Evolutionary conservation across 2,797 vertebrate species (phyloP), one percentile per base, ranked within the genome.

Genomic region (Saxicola maurus): DNA sequence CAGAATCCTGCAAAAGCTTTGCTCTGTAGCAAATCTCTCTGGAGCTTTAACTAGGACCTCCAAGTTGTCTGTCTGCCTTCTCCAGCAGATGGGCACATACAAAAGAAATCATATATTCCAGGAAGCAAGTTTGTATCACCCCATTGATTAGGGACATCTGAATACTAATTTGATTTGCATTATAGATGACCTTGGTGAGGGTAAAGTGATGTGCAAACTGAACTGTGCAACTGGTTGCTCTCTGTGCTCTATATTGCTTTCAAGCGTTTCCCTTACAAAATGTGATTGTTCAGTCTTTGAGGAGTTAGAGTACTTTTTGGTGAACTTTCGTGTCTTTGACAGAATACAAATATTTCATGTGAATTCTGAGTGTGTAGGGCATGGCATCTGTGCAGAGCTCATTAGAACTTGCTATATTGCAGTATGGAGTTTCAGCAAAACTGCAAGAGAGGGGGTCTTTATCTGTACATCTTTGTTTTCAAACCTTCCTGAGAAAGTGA

Each of bases 91-190:
- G 33, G 19, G 56, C 42, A 46, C 38, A 7, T 30, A 49, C 30
- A 82, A 43, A 73, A 74, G 62, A 38, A 83, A 79, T 56, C 45
- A 33, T 46, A 10, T 35, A 78, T 94, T 93, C 74, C 77, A 77
- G 93, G 71, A 94, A 94, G 40, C 12, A 9, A 46, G 27, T 81
- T 75, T 52, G 10, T 74, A 43, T 80, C 81, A 48, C 66, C 46
- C 42, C 65, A 38, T 74, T 93, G 64, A 60, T 79, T 61, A 74
- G 53, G 42, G 61, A 51, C 56, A 75, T 78, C 56, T 81, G 62
- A 87, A 72, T 87, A 40, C 45, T 83, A 79, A 69, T 86, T 89
- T 76, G 53, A 74, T 86, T 89, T 93, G 64, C 53, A 74, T 89
- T 89, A 59, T 82, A 89, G 60, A 86, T 92, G 56, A 74, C 56